Conservation (phyloP, 2,113 vertebrate genomes). For the Puntigrus tetrazona region DNA sequence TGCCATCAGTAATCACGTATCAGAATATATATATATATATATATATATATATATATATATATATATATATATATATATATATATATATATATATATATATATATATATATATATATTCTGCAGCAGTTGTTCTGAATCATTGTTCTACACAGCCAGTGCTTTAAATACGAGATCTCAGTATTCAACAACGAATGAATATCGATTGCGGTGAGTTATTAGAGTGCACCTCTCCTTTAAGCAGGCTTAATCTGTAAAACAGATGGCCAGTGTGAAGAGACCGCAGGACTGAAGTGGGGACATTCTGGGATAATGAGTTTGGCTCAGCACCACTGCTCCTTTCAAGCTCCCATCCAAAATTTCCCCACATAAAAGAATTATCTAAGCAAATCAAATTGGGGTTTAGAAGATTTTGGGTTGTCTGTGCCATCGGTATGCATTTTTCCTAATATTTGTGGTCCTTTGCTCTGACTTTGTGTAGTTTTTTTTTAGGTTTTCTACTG, state of each 20-base stretch:
- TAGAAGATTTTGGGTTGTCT: neutral
- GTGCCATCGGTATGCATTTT: neutral
- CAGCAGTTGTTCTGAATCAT: neutral
- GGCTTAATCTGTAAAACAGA: slow-evolving; percentile 5
- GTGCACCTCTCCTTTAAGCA: neutral
- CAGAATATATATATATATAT: too few relatives aligned
- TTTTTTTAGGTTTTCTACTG: neutral
- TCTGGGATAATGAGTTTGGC: slow-evolving; percentile 31
- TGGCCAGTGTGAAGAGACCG: slow-evolving; percentile 15
- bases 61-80: too few relatives aligned
- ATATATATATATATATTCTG: too few relatives aligned
- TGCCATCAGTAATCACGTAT: too few relatives aligned
- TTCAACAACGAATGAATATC: neutral
- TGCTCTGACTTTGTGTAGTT: neutral
- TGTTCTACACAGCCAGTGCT: neutral
- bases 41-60: too few relatives aligned
- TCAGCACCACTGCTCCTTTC: neutral
- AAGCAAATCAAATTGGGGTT: neutral
- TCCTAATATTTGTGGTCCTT: neutral
- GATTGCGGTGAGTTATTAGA: neutral
- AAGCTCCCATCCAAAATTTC: slow-evolving; percentile 1
- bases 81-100: too few relatives aligned
- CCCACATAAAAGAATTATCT: slow-evolving; percentile 3
- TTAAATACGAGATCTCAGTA: neutral
- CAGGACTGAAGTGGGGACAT: slow-evolving; percentile 18